Conservation (phyloP, 1,140 invertebrate genomes). For the Ceratoteleas bidentatus region DNA sequence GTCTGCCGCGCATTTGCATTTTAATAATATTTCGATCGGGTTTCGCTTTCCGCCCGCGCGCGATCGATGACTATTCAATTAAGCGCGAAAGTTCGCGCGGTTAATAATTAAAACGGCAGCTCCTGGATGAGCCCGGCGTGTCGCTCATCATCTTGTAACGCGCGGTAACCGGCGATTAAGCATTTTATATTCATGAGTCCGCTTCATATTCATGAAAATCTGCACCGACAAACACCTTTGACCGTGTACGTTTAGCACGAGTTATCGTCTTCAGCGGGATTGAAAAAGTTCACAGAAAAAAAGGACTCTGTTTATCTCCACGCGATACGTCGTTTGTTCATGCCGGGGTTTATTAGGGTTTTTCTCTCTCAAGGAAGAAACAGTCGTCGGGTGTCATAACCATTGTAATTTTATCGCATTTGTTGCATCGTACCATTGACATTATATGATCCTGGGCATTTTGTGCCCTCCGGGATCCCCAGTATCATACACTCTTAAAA, state of each 20-base stretch:
- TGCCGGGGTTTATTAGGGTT: no score
- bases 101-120: conserved; percentile 25
- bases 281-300: conserved; percentile 22
- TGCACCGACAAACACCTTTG: conserved; percentile 27
- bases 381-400: no score
- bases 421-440: no score
- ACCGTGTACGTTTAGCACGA: conserved; percentile 23
- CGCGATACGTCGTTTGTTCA: conserved; percentile 16
- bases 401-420: no score
- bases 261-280: conserved; percentile 33
- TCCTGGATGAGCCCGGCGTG: conserved; percentile 5
- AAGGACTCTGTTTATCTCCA: not conserved
- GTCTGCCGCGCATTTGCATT: no score
- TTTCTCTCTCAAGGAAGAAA: no score
- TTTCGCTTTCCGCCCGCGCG: no score
- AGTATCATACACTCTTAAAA: no score
- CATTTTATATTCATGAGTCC: conserved; percentile 51
- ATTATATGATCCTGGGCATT: no score
- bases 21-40: no score
- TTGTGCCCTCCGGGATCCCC: no score
- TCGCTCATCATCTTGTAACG: conserved; percentile 28
- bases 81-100: conserved; percentile 5
- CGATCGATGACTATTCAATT: no score
- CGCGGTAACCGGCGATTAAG: conserved; percentile 31
- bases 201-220: conserved; percentile 47